Percentiles rank a stretch among this genome's conserved stretches.
Evolutionary conservation across 2,797 vertebrate species (phyloP).

Genomic region (Sebastes cheni): DNA sequence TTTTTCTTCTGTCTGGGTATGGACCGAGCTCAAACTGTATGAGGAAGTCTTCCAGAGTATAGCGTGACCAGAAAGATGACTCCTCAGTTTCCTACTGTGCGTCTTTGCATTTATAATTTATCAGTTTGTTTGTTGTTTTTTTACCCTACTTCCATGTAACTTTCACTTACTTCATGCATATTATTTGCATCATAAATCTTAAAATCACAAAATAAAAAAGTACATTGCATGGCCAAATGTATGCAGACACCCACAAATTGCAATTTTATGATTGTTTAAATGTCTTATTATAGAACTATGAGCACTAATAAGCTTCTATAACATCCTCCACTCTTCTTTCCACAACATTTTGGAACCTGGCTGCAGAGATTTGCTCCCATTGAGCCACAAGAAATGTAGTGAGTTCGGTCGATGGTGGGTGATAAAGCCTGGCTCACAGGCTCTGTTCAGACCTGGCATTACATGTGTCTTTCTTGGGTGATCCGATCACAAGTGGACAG

Average conservation of each 20-base stretch:
- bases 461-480: too few relatives aligned
- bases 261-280: not conserved
- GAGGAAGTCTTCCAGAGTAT: not conserved
- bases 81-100: not conserved
- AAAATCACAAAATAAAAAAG: not conserved
- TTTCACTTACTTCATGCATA: not conserved
- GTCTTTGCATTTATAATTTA: slow-evolving; percentile 6
- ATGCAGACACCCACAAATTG: not conserved
- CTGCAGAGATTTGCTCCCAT: not conserved
- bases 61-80: not conserved
- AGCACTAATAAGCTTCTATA: not conserved
- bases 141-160: not conserved
- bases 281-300: not conserved
- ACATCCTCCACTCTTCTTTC: not conserved
- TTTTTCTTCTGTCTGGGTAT: slow-evolving; percentile 4
- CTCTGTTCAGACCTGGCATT: too few relatives aligned
- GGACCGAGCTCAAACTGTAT: not conserved
- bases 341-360: not conserved
- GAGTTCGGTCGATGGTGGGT: not conserved
- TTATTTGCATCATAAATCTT: not conserved
- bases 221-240: not conserved
- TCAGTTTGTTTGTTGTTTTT: not conserved
- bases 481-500: too few relatives aligned
- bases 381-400: not conserved
- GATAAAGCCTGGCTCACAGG: not conserved